Evolutionary conservation across 2,888 invertebrate genomes (phyloP).

Genomic region (Mellilla xanthometata): DNA sequence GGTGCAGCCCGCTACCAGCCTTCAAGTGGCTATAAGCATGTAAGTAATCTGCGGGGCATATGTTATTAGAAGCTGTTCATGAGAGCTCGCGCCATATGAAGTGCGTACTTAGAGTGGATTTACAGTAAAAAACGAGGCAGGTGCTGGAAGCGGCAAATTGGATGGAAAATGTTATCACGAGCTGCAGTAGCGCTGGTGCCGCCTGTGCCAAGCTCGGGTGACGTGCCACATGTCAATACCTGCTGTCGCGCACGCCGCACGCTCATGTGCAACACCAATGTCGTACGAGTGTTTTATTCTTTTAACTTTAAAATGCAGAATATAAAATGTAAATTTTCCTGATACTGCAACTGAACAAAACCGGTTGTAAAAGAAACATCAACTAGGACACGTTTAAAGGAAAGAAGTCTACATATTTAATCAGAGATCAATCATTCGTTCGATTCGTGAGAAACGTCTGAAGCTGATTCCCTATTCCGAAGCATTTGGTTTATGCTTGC

Average conservation of each 20-base stretch:
- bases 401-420: constrained; percentile 29
- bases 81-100: constrained; percentile 56
- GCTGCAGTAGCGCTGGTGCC: constrained; percentile 18
- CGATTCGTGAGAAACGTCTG: constrained; percentile 32
- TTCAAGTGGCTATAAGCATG: constrained; percentile 47
- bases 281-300: neutral
- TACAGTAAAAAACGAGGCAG: constrained; percentile 55
- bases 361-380: constrained; percentile 2
- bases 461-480: constrained; percentile 29
- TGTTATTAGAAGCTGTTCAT: constrained; percentile 47
- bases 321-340: neutral
- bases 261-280: constrained; percentile 4
- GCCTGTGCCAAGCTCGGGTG: constrained; percentile 44
- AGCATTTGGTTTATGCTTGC: constrained; percentile 25
- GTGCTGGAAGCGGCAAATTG: constrained; percentile 54
- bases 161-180: constrained; percentile 57
- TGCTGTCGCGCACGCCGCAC: constrained; percentile 36
- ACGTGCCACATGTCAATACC: constrained; percentile 59
- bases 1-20: constrained; percentile 39
- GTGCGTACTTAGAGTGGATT: constrained; percentile 54
- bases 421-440: constrained; percentile 34
- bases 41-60: constrained; percentile 58
- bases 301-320: neutral
- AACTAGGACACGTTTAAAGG: constrained; percentile 28
- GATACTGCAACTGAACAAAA: neutral